Conservation (phyloP, 2,888 invertebrate species). For the Pristionchus exspectatus region DNA sequence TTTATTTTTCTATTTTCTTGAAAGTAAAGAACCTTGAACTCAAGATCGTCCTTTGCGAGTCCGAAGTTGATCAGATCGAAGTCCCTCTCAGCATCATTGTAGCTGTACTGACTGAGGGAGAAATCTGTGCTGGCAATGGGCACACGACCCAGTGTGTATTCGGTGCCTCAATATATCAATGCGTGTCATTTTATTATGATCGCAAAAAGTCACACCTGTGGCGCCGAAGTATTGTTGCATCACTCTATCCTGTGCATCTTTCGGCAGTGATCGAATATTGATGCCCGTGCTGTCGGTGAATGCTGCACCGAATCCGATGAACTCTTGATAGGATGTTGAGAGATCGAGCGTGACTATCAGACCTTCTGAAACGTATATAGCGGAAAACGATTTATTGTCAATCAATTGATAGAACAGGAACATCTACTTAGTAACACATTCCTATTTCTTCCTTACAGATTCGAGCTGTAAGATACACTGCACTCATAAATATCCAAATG, state of each 20-base stretch:
- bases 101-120: not conserved
- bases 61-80: not conserved
- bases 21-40: not conserved
- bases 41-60: not conserved
- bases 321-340: constrained; percentile 15
- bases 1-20: not conserved
- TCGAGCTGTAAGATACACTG: too few species aligned
- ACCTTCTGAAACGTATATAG: not conserved
- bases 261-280: constrained; percentile 84
- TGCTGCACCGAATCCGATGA: constrained; percentile 85
- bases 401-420: not conserved
- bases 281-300: constrained; percentile 87
- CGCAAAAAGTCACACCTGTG: constrained; percentile 80
- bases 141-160: not conserved
- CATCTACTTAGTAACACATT: not conserved
- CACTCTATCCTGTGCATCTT: constrained; percentile 79
- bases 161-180: not conserved
- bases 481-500: too few species aligned
- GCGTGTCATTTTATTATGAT: too few species aligned
- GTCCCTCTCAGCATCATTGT: not conserved
- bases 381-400: too few species aligned
- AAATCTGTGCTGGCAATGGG: not conserved
- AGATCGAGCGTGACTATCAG: not conserved
- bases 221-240: constrained; percentile 54
- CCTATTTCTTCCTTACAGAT: too few species aligned